Evolutionary conservation across 30 jellyfish, hydroid and myxozoan genomes (phyloP).

Genomic region (Chironex yamaguchii): DNA sequence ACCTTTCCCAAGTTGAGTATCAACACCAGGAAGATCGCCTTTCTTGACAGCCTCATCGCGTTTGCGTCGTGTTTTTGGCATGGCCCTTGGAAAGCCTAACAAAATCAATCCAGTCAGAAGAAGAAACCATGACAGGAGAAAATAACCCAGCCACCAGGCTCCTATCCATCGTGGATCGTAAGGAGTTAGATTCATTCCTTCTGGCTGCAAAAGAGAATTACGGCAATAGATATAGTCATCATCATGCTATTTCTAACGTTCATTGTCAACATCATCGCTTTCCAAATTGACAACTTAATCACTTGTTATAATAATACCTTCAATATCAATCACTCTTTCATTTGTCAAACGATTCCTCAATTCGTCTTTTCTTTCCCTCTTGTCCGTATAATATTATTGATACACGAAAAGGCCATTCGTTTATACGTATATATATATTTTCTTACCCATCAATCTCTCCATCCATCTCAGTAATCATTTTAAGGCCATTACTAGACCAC

Average conservation of each 20-base stretch:
- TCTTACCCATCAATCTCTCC: no score
- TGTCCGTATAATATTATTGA: no score
- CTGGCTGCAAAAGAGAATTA: slow-evolving; percentile 61
- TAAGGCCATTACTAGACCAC: no score
- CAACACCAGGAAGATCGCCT: slow-evolving; percentile 78
- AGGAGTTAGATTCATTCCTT: slow-evolving; percentile 43
- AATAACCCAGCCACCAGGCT: slow-evolving; percentile 93
- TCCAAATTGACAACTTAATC: neutral
- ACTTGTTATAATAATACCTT: no score
- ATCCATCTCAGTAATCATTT: no score
- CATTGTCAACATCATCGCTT: neutral
- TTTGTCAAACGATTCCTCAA: no score
- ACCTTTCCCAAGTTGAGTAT: slow-evolving; percentile 56
- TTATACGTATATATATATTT: no score
- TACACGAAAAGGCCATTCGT: no score
- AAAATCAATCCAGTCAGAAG: slow-evolving; percentile 70
- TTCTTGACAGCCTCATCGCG: slow-evolving; percentile 65
- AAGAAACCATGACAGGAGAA: slow-evolving; percentile 68
- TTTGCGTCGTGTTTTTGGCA: slow-evolving; percentile 54
- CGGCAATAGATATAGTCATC: neutral
- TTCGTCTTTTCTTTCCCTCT: no score
- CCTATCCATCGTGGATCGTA: slow-evolving; percentile 89
- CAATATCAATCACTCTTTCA: no score
- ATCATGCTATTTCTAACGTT: neutral
- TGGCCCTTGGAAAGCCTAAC: slow-evolving; percentile 72